phyloP scores from a whole-genome alignment of 2,888 invertebrate species.

The Strigamia maritima region DNA sequence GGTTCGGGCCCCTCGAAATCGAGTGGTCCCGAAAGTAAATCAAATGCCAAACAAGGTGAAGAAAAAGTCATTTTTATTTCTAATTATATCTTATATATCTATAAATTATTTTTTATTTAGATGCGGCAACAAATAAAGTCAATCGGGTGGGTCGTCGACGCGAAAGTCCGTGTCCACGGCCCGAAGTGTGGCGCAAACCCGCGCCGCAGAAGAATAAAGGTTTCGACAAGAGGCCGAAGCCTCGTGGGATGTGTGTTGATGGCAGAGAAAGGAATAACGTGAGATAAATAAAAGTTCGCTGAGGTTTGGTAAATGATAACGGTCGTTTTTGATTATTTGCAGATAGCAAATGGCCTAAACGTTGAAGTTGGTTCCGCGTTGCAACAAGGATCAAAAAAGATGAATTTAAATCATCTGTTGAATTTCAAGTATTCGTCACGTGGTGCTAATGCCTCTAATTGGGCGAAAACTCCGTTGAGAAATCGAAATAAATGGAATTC shows the following conservation, averaged over 20 bases:
- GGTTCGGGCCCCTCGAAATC: neutral
- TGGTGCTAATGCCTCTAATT: constrained; percentile 47
- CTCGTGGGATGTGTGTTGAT: constrained; percentile 62
- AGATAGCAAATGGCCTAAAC: constrained; percentile 59
- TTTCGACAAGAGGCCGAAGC: constrained; percentile 69
- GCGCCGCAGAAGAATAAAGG: constrained; percentile 63
- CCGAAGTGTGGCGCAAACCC: constrained; percentile 59
- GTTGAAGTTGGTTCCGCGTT: constrained; percentile 80
- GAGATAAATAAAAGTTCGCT: neutral
- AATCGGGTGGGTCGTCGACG: constrained; percentile 17
- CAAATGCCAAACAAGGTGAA: constrained; percentile 22
- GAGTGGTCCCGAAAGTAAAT: neutral
- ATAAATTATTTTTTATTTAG: neutral
- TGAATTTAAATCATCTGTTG: constrained; percentile 87
- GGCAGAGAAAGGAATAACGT: constrained; percentile 60
- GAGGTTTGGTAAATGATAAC: neutral
- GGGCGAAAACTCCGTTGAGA: constrained; percentile 34
- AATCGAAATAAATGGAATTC: constrained; percentile 40
- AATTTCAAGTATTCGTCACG: constrained; percentile 81
- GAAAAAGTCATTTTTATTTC: too few relatives aligned
- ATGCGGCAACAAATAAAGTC: constrained; percentile 25
- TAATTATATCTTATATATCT: neutral
- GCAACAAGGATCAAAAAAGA: constrained; percentile 80
- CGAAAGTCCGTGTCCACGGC: constrained; percentile 37
- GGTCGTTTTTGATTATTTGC: constrained; percentile 39